Percentiles rank a stretch among this genome's conserved stretches.
Evolutionary conservation across 2,888 invertebrate genomes (phyloP).

Genomic region (Silvanus unidentatus): DNA sequence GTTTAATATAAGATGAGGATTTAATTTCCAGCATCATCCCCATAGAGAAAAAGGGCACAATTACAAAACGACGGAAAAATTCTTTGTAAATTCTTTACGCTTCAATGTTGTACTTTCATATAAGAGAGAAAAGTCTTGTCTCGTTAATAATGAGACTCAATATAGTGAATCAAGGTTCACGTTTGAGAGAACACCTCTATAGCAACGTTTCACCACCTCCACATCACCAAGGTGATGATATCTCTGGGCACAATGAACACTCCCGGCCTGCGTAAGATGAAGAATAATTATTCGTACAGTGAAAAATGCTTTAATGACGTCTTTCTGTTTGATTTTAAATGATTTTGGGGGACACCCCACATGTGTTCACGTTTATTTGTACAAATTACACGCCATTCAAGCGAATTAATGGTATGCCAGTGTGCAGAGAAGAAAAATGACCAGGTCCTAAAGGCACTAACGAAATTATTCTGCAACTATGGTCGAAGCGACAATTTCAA

Average conservation of each 20-base stretch:
- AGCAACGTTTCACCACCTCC: constrained; percentile 42
- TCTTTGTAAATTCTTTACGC: too few relatives aligned
- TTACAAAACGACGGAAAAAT: too few relatives aligned
- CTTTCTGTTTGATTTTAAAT: too few relatives aligned
- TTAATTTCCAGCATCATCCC: too few relatives aligned
- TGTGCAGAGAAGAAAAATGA: too few relatives aligned
- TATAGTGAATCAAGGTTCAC: constrained; percentile 13
- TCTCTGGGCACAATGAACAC: constrained; percentile 2
- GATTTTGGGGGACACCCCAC: constrained; percentile 10
- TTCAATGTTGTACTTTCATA: too few relatives aligned
- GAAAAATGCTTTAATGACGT: too few relatives aligned
- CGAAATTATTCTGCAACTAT: too few relatives aligned
- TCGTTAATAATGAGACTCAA: constrained; percentile 14
- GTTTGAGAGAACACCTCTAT: constrained; percentile 36
- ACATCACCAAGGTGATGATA: constrained; percentile 37
- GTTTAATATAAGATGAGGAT: background rate
- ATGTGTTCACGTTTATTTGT: constrained; percentile 62
- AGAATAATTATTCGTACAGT: too few relatives aligned
- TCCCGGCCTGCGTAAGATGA: background rate
- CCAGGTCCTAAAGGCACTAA: too few relatives aligned
- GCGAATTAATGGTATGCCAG: too few relatives aligned
- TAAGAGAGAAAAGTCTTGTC: background rate
- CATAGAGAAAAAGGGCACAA: too few relatives aligned
- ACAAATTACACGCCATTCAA: constrained; percentile 53
- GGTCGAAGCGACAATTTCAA: constrained; percentile 37